Evolutionary conservation across 2,113 vertebrate genomes (phyloP), one percentile per base, ranked within the genome.

Genomic region (Nematolebias whitei): DNA sequence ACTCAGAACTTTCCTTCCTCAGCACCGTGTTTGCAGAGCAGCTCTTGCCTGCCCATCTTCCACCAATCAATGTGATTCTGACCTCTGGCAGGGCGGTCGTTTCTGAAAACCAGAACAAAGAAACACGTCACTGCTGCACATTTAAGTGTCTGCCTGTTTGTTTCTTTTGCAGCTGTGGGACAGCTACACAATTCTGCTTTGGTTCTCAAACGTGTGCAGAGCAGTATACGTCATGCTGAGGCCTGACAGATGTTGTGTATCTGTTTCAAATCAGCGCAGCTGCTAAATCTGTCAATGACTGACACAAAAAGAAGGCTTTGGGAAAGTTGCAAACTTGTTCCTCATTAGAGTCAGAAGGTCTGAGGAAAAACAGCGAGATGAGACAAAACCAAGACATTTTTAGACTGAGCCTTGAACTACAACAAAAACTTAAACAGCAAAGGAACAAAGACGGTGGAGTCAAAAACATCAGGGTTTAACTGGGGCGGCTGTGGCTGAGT

Each of bases 11-110:
- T 1, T 79, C 48, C 11, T 22, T 38, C 26, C 51, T 39, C 23
- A 85, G 72, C 6, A 87, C 79, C 22, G 70, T 85, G 72, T 86
- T 85, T 0, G 72, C 79, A 56, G 51, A 69, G 1, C 15, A 79
- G 59, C 85, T 89, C 58, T 82, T 86, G 1, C 80, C 84, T 43
- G 52, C 50, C 80, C 70, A 74, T 62, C 79, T 65, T 7, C 41
- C 43, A 5, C 85, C 84, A n/a, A 78, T 78, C 44, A 86, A 60
- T 15, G 83, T 11, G 23, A 83, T 0, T 38, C 85, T 76, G 65
- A 67, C 14, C 47, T 86, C 66, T 0, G 40, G 1, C 20, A 48
- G 13, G 26, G 20, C 12, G 20, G 22, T 16, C 3, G 22, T 45
- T 15, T 3, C 71, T 59, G 52, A 49, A 63, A 69, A 24, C 54